phyloP scores from a whole-genome alignment of 2,797 vertebrate genomes.

The Chanos chanos region DNA sequence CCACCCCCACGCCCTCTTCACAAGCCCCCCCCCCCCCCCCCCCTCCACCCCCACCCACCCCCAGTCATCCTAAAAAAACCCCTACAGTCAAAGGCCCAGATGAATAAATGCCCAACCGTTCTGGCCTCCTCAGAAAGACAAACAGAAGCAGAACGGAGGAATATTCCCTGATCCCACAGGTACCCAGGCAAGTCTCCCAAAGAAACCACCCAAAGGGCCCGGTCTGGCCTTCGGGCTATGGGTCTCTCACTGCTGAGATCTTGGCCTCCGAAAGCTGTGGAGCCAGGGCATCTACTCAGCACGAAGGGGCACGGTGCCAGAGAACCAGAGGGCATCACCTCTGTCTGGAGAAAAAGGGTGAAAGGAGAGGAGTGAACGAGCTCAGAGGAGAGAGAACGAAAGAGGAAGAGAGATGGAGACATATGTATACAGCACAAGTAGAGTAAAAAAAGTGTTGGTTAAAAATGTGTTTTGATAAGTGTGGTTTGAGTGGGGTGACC shows the following conservation, averaged over 20 bases:
- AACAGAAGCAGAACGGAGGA: conserved; percentile 11
- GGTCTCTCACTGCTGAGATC: conserved; percentile 29
- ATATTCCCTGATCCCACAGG: conserved; percentile 11
- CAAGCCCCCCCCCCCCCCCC: neutral
- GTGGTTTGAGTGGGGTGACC: no score
- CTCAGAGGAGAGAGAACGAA: neutral
- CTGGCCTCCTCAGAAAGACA: conserved; percentile 18
- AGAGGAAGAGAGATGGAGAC: conserved; percentile 17
- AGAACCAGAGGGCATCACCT: conserved; percentile 35
- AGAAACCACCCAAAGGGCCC: no score
- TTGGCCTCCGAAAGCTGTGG: conserved; percentile 28
- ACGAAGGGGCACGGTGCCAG: conserved; percentile 27
- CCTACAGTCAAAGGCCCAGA: conserved; percentile 26
- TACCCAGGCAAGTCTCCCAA: neutral
- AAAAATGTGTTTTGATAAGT: no score
- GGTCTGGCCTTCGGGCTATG: conserved; percentile 29
- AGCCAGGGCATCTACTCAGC: conserved; percentile 31
- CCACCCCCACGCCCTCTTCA: conserved; percentile 7
- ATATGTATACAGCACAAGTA: no score
- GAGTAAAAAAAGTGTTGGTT: no score
- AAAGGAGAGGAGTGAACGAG: conserved; percentile 10
- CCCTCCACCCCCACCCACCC: neutral
- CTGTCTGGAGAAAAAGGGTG: conserved; percentile 26
- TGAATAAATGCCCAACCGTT: neutral
- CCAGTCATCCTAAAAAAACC: neutral